Percentiles rank a stretch among this genome's conserved stretches.
Conservation (phyloP, 1,140 invertebrate species). For the Habropoda laboriosa region DNA sequence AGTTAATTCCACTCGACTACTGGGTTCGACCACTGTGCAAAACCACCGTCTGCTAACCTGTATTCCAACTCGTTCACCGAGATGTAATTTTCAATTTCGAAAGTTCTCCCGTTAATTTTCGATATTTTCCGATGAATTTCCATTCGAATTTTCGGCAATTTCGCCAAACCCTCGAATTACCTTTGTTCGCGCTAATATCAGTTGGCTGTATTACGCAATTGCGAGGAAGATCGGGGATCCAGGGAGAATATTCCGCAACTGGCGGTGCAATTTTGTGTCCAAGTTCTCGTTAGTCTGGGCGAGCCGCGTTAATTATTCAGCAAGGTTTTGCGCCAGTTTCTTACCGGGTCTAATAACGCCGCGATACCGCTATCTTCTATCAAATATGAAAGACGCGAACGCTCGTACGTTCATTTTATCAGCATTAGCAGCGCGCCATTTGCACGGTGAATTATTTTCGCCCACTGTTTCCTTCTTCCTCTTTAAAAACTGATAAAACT, state of each 20-base stretch:
- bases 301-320: slow-evolving; percentile 53
- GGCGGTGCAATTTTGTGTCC: slow-evolving; percentile 53
- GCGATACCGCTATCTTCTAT: slow-evolving; percentile 27
- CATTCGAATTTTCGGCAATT: too few species aligned
- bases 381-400: slow-evolving; percentile 36
- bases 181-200: too few species aligned
- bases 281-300: slow-evolving; percentile 58
- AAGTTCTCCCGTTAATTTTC: too few species aligned
- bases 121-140: too few species aligned
- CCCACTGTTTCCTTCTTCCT: neutral
- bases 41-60: too few species aligned
- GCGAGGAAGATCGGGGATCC: neutral
- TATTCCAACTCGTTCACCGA: too few species aligned
- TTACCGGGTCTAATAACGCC: slow-evolving; percentile 20
- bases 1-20: too few species aligned
- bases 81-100: too few species aligned
- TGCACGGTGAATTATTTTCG: slow-evolving; percentile 29
- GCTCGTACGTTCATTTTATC: slow-evolving; percentile 40
- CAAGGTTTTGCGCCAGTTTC: slow-evolving; percentile 42
- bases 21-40: too few species aligned
- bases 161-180: too few species aligned
- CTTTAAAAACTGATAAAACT: slow-evolving; percentile 3
- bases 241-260: neutral
- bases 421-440: slow-evolving; percentile 2
- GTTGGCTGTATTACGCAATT: too few species aligned